Base-by-base conservation (phyloP, 1,140 invertebrate species). In the Diprion similis region DNA sequence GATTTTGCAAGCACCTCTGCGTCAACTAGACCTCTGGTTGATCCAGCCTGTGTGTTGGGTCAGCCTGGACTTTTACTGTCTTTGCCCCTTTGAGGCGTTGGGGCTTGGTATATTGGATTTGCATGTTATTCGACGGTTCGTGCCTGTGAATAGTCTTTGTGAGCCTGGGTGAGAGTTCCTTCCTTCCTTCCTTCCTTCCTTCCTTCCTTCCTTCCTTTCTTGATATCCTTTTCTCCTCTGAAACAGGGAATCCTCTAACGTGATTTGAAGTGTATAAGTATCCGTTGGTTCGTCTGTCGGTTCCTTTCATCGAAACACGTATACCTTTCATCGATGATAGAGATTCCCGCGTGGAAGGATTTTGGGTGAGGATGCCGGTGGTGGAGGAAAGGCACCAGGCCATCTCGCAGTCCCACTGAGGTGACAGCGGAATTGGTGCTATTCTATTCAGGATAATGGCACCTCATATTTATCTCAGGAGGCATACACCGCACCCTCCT, bases 391-490 rank as follows among this genome's bases (percentile, higher is more conserved):
- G 11, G 51, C 9, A 17, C 11, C 51, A 59, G 51, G n/a, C 51
- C 51, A 59, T 59, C 51, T 17, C n/a, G 4, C 51, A 59, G n/a
- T 59, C 51, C 51, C 51, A 9, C 9, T 59, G 51, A 10, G 51
- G 51, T 59, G 51, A 17, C 51, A 59, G 2, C 24, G 24, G 51
- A 59, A 59, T 59, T 59, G 51, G 51, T 59, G 51, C 51, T 59
- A 59, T 17, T 17, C 51, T 59, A 59, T 59, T 59, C 51, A 59
- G 51, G 51, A 59, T 59, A 59, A 59, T 59, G 51, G 51, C 51
- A 59, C n/a, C 51, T 59, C 51, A 59, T 59, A 59, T 59, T 59
- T 59, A 59, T 59, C 51, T 59, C 51, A 59, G 51, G n/a, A 59
- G 51, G 51, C 24, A 37, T 59, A 59, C 51, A 59, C 51, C n/a